phyloP scores from a whole-genome alignment of 2,113 vertebrate genomes.

The Apaloderma vittatum region DNA sequence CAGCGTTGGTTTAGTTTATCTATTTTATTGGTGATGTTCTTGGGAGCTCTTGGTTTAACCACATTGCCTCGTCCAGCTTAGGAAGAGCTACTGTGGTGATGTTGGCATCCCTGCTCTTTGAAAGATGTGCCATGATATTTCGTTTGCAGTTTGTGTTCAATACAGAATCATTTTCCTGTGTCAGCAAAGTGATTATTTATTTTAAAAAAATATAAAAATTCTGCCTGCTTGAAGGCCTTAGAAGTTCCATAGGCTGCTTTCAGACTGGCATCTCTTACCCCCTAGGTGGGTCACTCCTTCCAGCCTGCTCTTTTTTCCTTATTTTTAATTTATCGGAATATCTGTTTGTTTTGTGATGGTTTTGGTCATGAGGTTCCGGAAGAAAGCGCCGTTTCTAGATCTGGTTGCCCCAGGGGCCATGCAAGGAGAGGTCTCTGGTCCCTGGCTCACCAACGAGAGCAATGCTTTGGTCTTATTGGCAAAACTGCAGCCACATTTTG shows the following conservation, averaged over 20 bases:
- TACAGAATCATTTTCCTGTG: background rate
- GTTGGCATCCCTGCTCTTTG: background rate
- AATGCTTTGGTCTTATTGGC: background rate
- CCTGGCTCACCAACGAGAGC: background rate
- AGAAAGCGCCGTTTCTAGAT: background rate
- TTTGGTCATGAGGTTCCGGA: background rate
- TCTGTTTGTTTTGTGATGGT: background rate
- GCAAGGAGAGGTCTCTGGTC: background rate
- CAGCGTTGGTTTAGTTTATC: too few relatives aligned
- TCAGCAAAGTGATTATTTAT: background rate
- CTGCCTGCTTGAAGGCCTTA: background rate
- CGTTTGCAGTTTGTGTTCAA: background rate
- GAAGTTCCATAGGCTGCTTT: background rate
- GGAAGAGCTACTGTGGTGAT: background rate
- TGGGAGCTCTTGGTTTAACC: background rate
- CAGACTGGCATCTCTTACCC: background rate
- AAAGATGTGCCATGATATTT: background rate
- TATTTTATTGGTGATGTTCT: background rate
- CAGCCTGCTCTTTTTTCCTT: background rate
- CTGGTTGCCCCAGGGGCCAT: background rate
- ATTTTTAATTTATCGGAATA: background rate
- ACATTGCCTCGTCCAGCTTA: background rate
- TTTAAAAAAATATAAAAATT: background rate
- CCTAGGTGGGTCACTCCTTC: background rate
- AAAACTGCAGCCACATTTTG: background rate